These are phyloP conservation scores for Romanomermis culicivorax DNA, from an alignment of 2,888 invertebrate species.

Conservation along the genomic window DNA sequence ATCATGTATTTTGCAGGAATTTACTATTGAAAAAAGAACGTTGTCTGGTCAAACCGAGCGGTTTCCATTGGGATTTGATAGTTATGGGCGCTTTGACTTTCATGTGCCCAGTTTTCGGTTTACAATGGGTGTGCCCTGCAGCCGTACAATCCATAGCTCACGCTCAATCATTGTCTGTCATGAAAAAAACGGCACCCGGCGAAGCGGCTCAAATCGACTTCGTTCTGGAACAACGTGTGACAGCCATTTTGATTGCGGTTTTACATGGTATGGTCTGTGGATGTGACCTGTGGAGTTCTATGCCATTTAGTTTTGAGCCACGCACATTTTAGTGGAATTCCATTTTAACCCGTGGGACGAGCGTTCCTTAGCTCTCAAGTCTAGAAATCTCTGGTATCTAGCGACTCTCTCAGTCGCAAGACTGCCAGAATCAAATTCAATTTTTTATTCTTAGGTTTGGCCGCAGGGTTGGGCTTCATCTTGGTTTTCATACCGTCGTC, in stretches of 20 bases:
- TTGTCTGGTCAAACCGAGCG: slow-evolving; percentile 68
- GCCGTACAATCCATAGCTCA: slow-evolving; percentile 77
- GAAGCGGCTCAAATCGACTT: slow-evolving; percentile 52
- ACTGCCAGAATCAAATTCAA: too few relatives aligned
- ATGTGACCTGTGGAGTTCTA: too few relatives aligned
- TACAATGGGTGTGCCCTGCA: slow-evolving; percentile 86
- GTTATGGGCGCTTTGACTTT: slow-evolving; percentile 61
- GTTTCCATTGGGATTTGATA: slow-evolving; percentile 80
- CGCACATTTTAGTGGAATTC: too few relatives aligned
- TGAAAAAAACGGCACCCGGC: slow-evolving; percentile 79
- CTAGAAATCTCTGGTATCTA: too few relatives aligned
- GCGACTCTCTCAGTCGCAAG: too few relatives aligned
- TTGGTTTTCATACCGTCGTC: slow-evolving; percentile 2
- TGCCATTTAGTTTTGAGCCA: too few relatives aligned
- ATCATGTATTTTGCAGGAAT: slow-evolving; percentile 46
- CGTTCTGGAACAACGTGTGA: slow-evolving; percentile 44
- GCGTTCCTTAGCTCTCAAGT: too few relatives aligned
- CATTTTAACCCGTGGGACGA: too few relatives aligned
- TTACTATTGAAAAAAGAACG: slow-evolving; percentile 81
- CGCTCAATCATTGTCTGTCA: slow-evolving; percentile 69
- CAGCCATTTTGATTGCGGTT: slow-evolving; percentile 52
- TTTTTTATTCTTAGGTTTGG: slow-evolving; percentile 15
- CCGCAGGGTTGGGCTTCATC: neutral
- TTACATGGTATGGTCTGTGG: slow-evolving; percentile 37
- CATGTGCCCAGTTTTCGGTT: slow-evolving; percentile 55